Conservation (phyloP, 2,888 invertebrate species). For the Penaeus monodon region DNA sequence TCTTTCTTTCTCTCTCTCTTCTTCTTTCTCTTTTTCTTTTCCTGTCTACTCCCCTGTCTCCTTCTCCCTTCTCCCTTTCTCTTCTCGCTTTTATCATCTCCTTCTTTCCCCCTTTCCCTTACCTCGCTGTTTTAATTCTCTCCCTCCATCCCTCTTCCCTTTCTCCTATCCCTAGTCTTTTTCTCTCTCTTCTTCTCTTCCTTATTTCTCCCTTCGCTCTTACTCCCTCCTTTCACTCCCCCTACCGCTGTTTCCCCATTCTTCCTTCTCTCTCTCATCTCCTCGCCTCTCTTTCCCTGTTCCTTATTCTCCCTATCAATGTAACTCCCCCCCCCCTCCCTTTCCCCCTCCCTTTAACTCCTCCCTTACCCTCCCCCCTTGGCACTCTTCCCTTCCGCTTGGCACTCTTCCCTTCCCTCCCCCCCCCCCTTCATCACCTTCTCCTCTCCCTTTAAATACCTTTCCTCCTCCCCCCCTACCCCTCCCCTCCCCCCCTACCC, state of each 20-base stretch:
- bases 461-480: not conserved
- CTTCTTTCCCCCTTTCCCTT: no score
- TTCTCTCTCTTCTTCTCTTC: not conserved
- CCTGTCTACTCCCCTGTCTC: not conserved
- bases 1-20: not conserved
- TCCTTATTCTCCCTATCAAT: not conserved
- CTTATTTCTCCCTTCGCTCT: no score
- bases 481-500: not conserved
- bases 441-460: not conserved
- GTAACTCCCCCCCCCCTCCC: not conserved
- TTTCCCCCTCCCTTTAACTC: not conserved
- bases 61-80: not conserved
- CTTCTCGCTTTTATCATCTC: not conserved
- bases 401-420: not conserved
- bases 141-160: not conserved
- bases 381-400: not conserved
- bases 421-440: not conserved
- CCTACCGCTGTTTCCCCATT: not conserved
- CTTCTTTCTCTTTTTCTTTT: not conserved
- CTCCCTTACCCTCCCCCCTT: not conserved
- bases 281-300: not conserved
- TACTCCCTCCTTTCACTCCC: not conserved
- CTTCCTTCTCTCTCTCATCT: not conserved
- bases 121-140: no score
- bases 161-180: not conserved